Conservation (phyloP, 2,113 vertebrate genomes). For the Oriolus oriolus region DNA sequence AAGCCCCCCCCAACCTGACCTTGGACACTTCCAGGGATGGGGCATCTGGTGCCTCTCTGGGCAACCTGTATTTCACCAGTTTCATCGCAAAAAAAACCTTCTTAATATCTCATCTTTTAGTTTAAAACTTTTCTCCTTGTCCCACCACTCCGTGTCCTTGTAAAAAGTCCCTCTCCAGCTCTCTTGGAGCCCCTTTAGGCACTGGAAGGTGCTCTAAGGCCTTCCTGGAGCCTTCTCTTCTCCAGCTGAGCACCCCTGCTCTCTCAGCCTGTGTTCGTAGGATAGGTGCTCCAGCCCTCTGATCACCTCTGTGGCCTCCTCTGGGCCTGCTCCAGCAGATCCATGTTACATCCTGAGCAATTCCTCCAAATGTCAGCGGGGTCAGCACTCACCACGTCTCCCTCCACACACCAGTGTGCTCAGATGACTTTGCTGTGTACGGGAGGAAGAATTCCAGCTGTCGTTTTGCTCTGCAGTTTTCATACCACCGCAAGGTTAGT, state of each 20-base stretch:
- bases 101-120: neutral
- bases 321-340: neutral
- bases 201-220: neutral
- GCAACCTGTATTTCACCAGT: neutral
- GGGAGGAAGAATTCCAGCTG: neutral
- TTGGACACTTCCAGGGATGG: neutral
- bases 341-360: neutral
- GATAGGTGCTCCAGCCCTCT: neutral
- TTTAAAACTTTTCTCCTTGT: neutral
- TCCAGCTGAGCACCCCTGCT: neutral
- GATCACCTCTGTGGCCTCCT: neutral
- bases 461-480: neutral
- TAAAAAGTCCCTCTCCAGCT: neutral
- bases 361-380: neutral
- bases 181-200: neutral
- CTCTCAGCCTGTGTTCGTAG: neutral
- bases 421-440: neutral
- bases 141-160: neutral
- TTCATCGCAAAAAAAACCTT: neutral
- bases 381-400: neutral
- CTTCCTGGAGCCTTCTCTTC: neutral
- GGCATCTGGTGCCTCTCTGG: neutral
- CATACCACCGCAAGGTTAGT: slow-evolving; percentile 18
- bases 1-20: neutral
- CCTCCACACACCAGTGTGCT: neutral